Percentiles rank a stretch among this genome's conserved stretches.
These are phyloP conservation scores for Raphicerus campestris DNA, from an alignment of 2,113 vertebrate species.

Conservation along the genomic window DNA sequence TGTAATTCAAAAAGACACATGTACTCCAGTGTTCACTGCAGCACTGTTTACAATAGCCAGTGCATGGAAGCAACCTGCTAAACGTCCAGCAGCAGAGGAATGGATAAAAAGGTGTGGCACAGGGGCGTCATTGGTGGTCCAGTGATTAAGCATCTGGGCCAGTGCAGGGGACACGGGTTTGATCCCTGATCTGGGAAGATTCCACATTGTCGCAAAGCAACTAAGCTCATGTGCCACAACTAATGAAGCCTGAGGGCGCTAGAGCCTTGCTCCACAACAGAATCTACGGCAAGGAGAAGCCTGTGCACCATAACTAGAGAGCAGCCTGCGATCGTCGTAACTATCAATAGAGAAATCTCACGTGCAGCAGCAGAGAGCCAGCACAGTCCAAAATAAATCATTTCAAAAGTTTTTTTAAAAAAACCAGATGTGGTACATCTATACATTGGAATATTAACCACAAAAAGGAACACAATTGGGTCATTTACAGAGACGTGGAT, in stretches of 20 bases:
- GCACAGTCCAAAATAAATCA: not conserved
- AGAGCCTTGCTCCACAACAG: not conserved
- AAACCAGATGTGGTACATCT: not conserved
- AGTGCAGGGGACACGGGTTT: not conserved
- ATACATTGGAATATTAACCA: not conserved
- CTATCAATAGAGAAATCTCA: not conserved
- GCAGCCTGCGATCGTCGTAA: accelerated
- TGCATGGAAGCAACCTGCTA: not conserved
- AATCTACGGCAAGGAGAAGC: not conserved
- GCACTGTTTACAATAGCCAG: not conserved
- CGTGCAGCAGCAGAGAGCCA: not conserved
- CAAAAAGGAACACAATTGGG: not conserved
- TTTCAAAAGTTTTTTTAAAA: not conserved
- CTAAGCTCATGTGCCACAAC: not conserved
- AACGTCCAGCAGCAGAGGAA: not conserved
- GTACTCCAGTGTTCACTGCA: not conserved
- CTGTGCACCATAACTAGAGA: not conserved
- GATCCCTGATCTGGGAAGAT: not conserved
- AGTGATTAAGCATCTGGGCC: not conserved
- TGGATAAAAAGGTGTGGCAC: not conserved
- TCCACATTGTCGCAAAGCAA: not conserved
- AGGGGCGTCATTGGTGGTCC: not conserved
- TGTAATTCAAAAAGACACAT: not conserved
- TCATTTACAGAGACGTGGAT: not conserved
- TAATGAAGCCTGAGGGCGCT: not conserved